Percentiles rank a stretch among this genome's conserved stretches.
These are phyloP conservation scores for Drosophila fulvimacula DNA, from an alignment of 2,888 invertebrate species.

Conservation along the genomic window DNA sequence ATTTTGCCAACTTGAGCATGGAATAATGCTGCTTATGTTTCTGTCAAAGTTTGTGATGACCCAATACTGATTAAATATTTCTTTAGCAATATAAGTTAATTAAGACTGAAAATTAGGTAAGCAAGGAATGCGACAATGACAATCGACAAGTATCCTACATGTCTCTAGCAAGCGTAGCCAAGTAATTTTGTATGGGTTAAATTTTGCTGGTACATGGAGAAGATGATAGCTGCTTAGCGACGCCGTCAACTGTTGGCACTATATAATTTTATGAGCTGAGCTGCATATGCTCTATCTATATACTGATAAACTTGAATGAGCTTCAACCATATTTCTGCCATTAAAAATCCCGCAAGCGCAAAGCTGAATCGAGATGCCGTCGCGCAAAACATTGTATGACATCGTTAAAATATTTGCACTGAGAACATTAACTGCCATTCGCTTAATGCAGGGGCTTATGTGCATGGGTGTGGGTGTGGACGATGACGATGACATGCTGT, in stretches of 20 bases:
- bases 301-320: constrained; percentile 37
- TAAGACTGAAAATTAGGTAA: background rate
- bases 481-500: constrained; percentile 37
- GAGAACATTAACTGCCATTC: constrained; percentile 57
- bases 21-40: background rate
- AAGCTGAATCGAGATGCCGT: constrained; percentile 4
- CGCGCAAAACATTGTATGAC: constrained; percentile 41
- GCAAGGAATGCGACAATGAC: no score
- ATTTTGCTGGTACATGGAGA: background rate
- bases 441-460: constrained; percentile 46
- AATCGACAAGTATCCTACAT: no score
- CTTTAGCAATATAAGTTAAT: background rate
- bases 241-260: background rate
- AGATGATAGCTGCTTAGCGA: background rate
- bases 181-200: background rate
- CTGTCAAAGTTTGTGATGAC: background rate
- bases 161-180: background rate
- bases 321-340: constrained; percentile 25
- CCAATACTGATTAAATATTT: background rate
- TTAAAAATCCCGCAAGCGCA: constrained; percentile 22
- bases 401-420: constrained; percentile 69
- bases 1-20: constrained; percentile 40
- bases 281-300: constrained; percentile 27
- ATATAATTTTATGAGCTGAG: constrained; percentile 24
- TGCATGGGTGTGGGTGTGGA: constrained; percentile 7